Evolutionary conservation across 2,888 invertebrate genomes (phyloP).

Genomic region (Palloptera scutellata): DNA sequence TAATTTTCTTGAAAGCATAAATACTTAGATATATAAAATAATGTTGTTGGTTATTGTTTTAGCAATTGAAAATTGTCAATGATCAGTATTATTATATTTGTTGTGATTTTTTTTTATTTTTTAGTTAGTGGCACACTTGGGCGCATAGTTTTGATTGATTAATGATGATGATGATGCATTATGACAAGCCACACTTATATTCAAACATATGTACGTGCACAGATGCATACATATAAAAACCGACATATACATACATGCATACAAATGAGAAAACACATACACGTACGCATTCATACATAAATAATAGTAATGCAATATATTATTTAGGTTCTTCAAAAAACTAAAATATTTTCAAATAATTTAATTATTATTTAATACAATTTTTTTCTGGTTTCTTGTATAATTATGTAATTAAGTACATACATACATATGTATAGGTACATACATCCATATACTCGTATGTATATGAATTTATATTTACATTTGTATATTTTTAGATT

Average conservation of each 20-base stretch:
- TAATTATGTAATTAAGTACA: neutral
- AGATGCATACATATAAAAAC: conserved; percentile 4
- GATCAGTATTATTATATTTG: no score
- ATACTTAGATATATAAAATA: no score
- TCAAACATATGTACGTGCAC: neutral
- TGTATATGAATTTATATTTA: neutral
- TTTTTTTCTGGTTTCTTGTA: neutral
- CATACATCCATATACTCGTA: neutral
- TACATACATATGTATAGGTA: neutral
- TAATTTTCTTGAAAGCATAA: no score
- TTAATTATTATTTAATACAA: neutral
- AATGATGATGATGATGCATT: conserved; percentile 26
- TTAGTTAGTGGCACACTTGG: no score
- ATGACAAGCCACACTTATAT: conserved; percentile 15
- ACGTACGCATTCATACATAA: no score
- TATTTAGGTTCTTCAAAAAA: neutral
- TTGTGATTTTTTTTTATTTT: no score
- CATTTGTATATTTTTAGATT: neutral
- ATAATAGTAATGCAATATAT: neutral
- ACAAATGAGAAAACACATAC: neutral
- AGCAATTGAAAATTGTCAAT: no score
- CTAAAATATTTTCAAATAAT: neutral
- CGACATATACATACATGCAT: neutral
- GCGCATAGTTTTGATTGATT: conserved; percentile 18
- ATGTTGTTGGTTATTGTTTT: no score